Conservation (phyloP, 2,797 vertebrate species). For the Lycodopsis pacificus region DNA sequence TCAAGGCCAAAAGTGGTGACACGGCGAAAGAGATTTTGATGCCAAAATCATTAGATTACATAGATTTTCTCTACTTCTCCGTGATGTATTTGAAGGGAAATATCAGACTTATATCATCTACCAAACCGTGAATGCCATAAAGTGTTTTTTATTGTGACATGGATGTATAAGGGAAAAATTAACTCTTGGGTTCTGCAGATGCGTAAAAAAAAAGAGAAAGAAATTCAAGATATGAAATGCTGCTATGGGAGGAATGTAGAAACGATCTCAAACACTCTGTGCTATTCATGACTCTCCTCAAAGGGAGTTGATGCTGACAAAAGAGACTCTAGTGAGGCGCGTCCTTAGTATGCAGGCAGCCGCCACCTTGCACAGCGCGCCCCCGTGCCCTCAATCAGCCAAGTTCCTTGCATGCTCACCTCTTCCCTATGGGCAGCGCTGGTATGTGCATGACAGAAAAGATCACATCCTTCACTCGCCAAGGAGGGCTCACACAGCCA, state of each 20-base stretch:
- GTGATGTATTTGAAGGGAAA: slow-evolving; percentile 15
- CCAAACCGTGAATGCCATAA: not conserved
- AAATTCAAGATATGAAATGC: slow-evolving; percentile 19
- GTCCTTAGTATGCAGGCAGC: slow-evolving; percentile 65
- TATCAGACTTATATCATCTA: slow-evolving; percentile 13
- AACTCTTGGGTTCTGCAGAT: slow-evolving; percentile 11
- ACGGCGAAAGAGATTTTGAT: slow-evolving; percentile 9
- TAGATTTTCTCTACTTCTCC: slow-evolving; percentile 11
- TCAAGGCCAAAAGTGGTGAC: not conserved
- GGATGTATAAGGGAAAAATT: not conserved
- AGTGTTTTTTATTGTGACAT: slow-evolving; percentile 23
- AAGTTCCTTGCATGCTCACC: slow-evolving; percentile 73
- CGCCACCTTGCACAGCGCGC: slow-evolving; percentile 22
- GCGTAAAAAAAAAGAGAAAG: slow-evolving; percentile 5
- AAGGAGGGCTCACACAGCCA: slow-evolving; percentile 47
- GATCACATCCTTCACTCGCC: slow-evolving; percentile 71
- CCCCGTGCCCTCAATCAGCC: slow-evolving; percentile 75
- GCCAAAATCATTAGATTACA: slow-evolving; percentile 26
- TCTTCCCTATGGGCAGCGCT: slow-evolving; percentile 70
- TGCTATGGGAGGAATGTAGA: slow-evolving; percentile 28
- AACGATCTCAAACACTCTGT: slow-evolving; percentile 42
- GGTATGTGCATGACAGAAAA: slow-evolving; percentile 75
- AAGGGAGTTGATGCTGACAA: slow-evolving; percentile 59
- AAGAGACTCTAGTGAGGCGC: slow-evolving; percentile 62
- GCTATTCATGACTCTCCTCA: slow-evolving; percentile 55